These are phyloP conservation scores for Lichenostomus cassidix DNA, from an alignment of 2,113 vertebrate genomes.

Conservation along the genomic window DNA sequence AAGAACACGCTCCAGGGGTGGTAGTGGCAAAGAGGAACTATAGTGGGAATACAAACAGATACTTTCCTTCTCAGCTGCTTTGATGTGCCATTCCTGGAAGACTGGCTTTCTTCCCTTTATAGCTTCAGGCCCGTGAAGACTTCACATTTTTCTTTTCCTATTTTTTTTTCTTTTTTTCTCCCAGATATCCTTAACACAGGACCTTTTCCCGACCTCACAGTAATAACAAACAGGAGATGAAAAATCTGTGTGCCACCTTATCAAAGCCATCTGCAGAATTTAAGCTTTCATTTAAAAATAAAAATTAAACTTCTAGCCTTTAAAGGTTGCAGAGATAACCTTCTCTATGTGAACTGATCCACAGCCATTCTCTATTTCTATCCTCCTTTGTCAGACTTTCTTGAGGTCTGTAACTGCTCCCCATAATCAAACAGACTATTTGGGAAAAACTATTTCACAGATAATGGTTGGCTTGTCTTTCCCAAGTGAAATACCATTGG, in stretches of 20 bases:
- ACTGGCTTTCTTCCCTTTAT: constrained; percentile 10
- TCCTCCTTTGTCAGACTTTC: not conserved
- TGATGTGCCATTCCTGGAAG: constrained; percentile 42
- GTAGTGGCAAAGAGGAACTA: not conserved
- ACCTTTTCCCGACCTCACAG: constrained; percentile 17
- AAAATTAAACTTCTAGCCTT: constrained; percentile 55
- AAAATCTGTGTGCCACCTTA: constrained; percentile 41
- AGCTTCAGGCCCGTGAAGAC: not conserved
- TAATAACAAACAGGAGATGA: constrained; percentile 68
- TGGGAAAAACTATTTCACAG: not conserved
- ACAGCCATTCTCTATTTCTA: constrained; percentile 1
- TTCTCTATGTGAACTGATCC: constrained; percentile 28
- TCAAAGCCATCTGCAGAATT: constrained; percentile 63
- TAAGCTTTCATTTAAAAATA: constrained; percentile 60
- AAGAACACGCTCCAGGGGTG: constrained; percentile 33
- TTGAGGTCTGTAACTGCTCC: not conserved
- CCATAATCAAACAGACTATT: not conserved
- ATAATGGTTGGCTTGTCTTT: not conserved
- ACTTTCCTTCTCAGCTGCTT: constrained; percentile 44
- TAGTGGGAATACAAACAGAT: constrained; percentile 49
- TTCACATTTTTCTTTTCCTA: not conserved
- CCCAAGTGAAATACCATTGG: not conserved
- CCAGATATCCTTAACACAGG: not conserved
- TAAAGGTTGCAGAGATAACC: constrained; percentile 62
- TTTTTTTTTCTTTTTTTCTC: not conserved